Base-by-base conservation (phyloP, 35 echinoderm and acorn worm genomes). In the Ptychodera flava region DNA sequence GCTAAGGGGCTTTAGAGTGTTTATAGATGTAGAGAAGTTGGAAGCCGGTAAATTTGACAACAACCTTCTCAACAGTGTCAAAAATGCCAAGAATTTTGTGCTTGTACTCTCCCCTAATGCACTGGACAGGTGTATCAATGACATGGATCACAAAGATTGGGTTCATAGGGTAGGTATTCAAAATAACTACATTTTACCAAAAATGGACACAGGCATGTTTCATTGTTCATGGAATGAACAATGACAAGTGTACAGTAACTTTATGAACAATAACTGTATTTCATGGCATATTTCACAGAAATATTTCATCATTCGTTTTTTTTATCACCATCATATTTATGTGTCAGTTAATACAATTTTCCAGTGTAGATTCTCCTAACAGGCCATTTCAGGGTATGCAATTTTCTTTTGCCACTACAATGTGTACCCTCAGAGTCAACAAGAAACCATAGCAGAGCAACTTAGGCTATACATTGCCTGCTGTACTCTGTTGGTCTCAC, bases 41-140 rank as follows among this genome's bases (percentile, higher is more conserved):
- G 96, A 99, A 83, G 96, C 96, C 2, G 96, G 96, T 29, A 99
- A 99, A 52, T 99, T 99, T 94, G 96, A 99, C 93, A 99, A 99
- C 86, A 99, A 99, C 80, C 92, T 99, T 0, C 85, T 99, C 16
- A 94, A 87, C 85, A 99, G 96, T 80, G 90, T 99, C 22, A 80
- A 86, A 28, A 94, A 91, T 92, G 96, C 96, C 14, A 88, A 90
- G 31, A 99, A 93, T 78, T 98, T 98, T 91, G 90, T 94, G 30
- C 34, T 99, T 77, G 96, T 99, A 32, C 87, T 99, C 1, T 99
- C 96, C 22, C 76, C 88, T 32, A 83, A 83, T 1, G 82, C 92
- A 31, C 80, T 99, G 30, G 96, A 99, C 33, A 89, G 93, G 34
- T 99, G 96, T 79, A 94, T 92, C 81, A 92, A 87, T 86, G 96